These are phyloP conservation scores for Balaeniceps rex DNA, from an alignment of 2,113 vertebrate species.

Conservation along the genomic window DNA sequence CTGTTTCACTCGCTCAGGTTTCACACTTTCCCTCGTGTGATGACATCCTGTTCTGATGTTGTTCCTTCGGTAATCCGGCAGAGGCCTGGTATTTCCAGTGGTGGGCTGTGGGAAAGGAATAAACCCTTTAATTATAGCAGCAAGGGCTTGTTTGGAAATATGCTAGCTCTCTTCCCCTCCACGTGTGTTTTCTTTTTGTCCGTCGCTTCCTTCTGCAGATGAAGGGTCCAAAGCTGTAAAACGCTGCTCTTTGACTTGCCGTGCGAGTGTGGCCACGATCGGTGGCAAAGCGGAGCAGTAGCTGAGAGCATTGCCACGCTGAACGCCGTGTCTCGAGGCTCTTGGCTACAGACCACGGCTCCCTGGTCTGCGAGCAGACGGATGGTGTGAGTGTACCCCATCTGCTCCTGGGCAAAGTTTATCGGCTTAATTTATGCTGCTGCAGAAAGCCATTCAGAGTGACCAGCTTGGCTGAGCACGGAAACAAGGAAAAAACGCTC, in stretches of 20 bases:
- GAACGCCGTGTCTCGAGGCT: rapidly evolving
- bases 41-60: constrained; percentile 42
- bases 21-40: constrained; percentile 45
- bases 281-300: background rate
- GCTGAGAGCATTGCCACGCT: rapidly evolving
- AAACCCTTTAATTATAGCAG: constrained; percentile 15
- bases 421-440: background rate
- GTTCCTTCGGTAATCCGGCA: background rate
- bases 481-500: background rate
- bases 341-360: rapidly evolving
- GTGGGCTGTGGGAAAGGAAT: constrained; percentile 15
- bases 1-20: constrained; percentile 5
- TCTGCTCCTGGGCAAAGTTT: background rate
- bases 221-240: background rate
- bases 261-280: rapidly evolving
- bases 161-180: background rate
- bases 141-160: background rate
- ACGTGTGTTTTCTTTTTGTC: background rate
- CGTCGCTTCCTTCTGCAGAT: background rate
- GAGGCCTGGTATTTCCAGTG: constrained; percentile 29
- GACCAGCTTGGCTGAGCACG: background rate
- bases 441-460: rapidly evolving
- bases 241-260: background rate
- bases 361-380: background rate
- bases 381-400: background rate